Base-by-base conservation (phyloP, 2,113 vertebrate species). In the Misgurnus anguillicaudatus region DNA sequence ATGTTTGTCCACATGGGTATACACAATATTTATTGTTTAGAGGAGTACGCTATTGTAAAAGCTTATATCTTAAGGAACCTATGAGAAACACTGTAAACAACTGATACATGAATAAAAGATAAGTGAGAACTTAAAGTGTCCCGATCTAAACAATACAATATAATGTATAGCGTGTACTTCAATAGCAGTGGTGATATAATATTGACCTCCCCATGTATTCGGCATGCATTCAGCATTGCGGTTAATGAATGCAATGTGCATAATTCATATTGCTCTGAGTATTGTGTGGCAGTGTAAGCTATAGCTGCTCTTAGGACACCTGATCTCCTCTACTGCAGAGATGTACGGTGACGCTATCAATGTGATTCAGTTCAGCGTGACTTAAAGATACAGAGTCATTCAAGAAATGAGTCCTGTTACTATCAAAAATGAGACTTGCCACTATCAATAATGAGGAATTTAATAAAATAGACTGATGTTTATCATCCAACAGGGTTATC, bases 221-320 rank as follows among this genome's bases (percentile, higher is more conserved):
- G 63, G 47, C 73, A 80, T 51, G 74, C 8, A 82, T 79, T 64
- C 83, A 82, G 42, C 24, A 89, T 87, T 86, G 87, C 80, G 38
- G 76, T 10, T 80, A 85, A 87, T 84, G 80, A 86, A 89, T 86
- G 82, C 85, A 10, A 61, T 63, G 84, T 92, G 82, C 82, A 92
- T 92, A 89, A 91, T 93, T 91, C 82, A 91, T 76, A 51, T 0
- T 72, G 71, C 51, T 67, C 80, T 3, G 66, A 14, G 83, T 85
- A 83, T 92, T 88, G 66, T 78, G 77, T 92, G 86, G 85, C 90
- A 58, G 66, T 9, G 81, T 75, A 65, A 73, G 51, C 39, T 51
- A 75, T 71, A 58, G 60, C 78, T 41, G 36, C 48, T 67, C 83
- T 77, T 75, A 78, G 36, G 84, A 88, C 85, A 91, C 81, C 77